Evolutionary conservation across 2,797 vertebrate genomes (phyloP), one percentile per base, ranked within the genome.

Genomic region (Gymnocypris eckloni): DNA sequence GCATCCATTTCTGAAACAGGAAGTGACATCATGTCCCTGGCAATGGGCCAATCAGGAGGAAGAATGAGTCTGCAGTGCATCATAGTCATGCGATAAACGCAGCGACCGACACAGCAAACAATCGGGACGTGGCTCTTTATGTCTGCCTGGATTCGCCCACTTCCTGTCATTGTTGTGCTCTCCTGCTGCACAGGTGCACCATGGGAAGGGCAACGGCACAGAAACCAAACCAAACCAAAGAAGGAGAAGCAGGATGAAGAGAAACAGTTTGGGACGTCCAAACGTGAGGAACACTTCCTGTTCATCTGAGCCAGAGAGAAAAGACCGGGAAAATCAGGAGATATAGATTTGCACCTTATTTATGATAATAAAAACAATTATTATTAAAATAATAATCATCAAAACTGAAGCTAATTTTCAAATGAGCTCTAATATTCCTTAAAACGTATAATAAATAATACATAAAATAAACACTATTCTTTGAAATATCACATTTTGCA

Each of bases 91-190:
- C 61, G 59, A 25, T 48, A 43, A 37, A 66, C 1, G 6, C 59
- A 6, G 25, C n/a, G 59, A 25, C 59, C 1, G 9, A 22, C 6
- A 10, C 9, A 0, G 18, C 52, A 37, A 13, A 56, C 20, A 25
- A 16, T n/a, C 80, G 33, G 81, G 75, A 52, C 10, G 12, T 33
- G 50, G 6, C 10, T 4, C 6, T 64, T 50, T 43, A 72, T 89
- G 75, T 87, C 81, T 88, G 77, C 87, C 25, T 86, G 64, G 52
- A 86, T 83, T 83, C 48, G 41, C 25, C 82, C 83, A 92, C 89
- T 95, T 96, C 95, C 95, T 93, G 86, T 79, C 67, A 95, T 95
- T 96, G 95, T 95, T 88, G 0, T 12, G 54, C n/a, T 86, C 87
- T 72, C 88, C 61, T 82, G 54, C 72, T 87, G 48, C 66, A 89